Evolutionary conservation across 2,113 vertebrate genomes (phyloP), one percentile per base, ranked within the genome.

Genomic region (Eurystomus gularis): DNA sequence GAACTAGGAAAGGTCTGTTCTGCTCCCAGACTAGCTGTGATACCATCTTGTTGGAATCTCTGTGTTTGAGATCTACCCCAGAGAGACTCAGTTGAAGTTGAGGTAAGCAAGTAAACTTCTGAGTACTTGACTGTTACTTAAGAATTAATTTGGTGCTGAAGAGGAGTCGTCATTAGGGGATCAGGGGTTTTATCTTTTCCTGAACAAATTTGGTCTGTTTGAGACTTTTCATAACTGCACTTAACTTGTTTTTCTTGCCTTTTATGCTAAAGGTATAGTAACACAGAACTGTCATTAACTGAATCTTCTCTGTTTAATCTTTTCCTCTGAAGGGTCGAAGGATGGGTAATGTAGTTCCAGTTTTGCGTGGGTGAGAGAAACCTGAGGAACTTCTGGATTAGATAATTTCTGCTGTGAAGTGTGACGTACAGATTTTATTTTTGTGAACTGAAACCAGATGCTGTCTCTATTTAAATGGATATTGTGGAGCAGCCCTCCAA

Each of bases 11-110:
- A 94, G 11, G 37, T 88, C 46, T 62, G 13, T 57, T 96, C 68
- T 90, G 23, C 60, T 75, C 88, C 71, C 42, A 78, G 61, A 68
- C 55, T 61, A 84, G 24, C 60, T 76, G 42, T 91, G 82, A 64
- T 96, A 65, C 42, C 48, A 72, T 89, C 77, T 79, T 71, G 65
- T 44, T 93, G 82, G 92, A 94, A 88, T 91, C 62, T 91, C 39
- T 25, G 5, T 9, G 82, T 82, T 72, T 87, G 75, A 76, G 40
- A 51, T 68, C 42, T 94, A 88, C 76, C 9, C 46, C 12, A 78
- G 39, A 84, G 65, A 95, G 29, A 83, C 21, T 70, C 48, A 31
- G 7, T 24, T 86, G 37, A 82, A 94, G 24, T 14, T 76, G 55
- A 95, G 64, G 48, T 86, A 93, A 94, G 40, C 40, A 82, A 68